Conservation (phyloP, 2,797 vertebrate genomes). For the Ambastaia sidthimunki region DNA sequence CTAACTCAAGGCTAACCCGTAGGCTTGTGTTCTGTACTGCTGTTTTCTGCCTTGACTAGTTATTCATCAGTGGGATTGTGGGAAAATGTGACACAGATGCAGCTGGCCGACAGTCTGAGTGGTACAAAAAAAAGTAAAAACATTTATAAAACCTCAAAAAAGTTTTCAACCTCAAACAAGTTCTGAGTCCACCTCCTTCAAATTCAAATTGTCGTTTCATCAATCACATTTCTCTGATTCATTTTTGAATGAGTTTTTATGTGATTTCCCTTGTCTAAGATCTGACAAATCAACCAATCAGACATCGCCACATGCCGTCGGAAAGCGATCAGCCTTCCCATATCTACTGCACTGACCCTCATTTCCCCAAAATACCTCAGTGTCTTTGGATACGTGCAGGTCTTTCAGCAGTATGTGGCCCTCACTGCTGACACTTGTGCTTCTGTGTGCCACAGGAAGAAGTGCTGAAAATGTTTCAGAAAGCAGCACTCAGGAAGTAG, state of each 20-base stretch:
- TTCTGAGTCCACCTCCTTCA: not conserved
- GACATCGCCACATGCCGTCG: conserved; percentile 41
- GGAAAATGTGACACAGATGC: conserved; percentile 74
- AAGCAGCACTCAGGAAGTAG: conserved; percentile 29
- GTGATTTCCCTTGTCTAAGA: not conserved
- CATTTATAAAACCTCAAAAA: not conserved
- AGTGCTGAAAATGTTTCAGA: conserved; percentile 47
- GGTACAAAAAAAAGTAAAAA: not conserved
- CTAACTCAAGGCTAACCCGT: too few species aligned
- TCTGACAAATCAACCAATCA: conserved; percentile 44
- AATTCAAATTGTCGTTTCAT: not conserved
- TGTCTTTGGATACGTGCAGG: conserved; percentile 6
- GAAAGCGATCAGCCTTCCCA: conserved; percentile 44
- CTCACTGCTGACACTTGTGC: conserved; percentile 44
- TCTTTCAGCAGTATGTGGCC: conserved; percentile 48
- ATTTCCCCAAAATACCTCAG: conserved; percentile 13
- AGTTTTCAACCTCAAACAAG: not conserved
- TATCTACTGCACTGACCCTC: conserved; percentile 17
- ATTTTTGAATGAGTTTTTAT: not conserved
- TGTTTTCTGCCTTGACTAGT: conserved; percentile 33
- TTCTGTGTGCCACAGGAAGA: conserved; percentile 35
- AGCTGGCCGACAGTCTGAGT: conserved; percentile 63
- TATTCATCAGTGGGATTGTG: conserved; percentile 62
- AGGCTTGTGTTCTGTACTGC: conserved; percentile 27
- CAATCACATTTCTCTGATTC: not conserved